Conservation (phyloP, 1,140 invertebrate species). For the Psilanteris sp. region DNA sequence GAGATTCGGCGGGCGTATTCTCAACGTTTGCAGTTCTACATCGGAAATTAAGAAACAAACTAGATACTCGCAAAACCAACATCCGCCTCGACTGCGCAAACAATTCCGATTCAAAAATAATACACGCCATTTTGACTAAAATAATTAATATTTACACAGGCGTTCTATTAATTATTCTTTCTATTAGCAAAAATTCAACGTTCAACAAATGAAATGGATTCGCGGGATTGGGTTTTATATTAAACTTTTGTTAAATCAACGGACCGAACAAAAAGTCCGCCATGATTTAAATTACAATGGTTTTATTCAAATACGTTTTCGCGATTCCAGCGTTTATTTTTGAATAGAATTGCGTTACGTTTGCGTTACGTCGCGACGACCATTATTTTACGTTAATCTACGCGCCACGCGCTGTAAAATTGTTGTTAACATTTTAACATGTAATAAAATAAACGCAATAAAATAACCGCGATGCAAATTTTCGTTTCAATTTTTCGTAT, state of each 20-base stretch:
- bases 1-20: conserved; percentile 28
- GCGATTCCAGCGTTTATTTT: conserved; percentile 22
- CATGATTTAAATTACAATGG: conserved; percentile 56
- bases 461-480: not conserved
- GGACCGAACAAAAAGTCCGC: conserved; percentile 43
- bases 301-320: conserved; percentile 56
- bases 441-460: not conserved
- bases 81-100: conserved; percentile 20
- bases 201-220: conserved; percentile 29
- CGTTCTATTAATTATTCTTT: conserved; percentile 50
- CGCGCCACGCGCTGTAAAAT: conserved; percentile 15
- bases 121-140: conserved; percentile 31
- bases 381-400: conserved; percentile 30
- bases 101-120: conserved; percentile 50
- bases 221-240: conserved; percentile 36
- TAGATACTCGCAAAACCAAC: conserved; percentile 44
- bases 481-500: not conserved
- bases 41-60: conserved; percentile 60
- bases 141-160: conserved; percentile 45
- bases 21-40: conserved; percentile 16
- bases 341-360: conserved; percentile 34
- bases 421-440: conserved; percentile 13
- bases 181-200: conserved; percentile 38
- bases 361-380: conserved; percentile 13
- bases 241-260: conserved; percentile 58